Percentiles rank a stretch among this genome's conserved stretches.
Evolutionary conservation across 2,113 vertebrate genomes (phyloP).

Genomic region (Misgurnus mizolepis): DNA sequence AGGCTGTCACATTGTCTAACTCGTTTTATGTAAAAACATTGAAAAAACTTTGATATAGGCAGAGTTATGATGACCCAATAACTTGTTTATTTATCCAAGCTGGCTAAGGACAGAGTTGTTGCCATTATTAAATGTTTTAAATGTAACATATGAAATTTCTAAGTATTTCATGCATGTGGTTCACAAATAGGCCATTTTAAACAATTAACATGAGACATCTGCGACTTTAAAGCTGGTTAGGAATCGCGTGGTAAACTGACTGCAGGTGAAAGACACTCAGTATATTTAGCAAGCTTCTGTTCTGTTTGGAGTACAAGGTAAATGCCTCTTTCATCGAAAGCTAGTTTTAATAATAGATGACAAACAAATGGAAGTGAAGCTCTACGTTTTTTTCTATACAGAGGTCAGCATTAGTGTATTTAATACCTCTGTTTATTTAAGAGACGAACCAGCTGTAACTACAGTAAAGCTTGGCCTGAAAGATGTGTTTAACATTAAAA

Average conservation of each 20-base stretch:
- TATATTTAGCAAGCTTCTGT: not conserved
- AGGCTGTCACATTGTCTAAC: not conserved
- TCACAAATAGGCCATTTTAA: not conserved
- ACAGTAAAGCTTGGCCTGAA: not conserved
- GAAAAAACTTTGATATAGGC: not conserved
- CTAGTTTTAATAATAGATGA: slow-evolving; percentile 19
- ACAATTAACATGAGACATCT: no score
- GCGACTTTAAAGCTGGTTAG: not conserved
- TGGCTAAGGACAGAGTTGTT: not conserved
- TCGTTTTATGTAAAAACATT: not conserved
- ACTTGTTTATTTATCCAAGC: slow-evolving; percentile 1
- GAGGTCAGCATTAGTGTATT: slow-evolving; percentile 28
- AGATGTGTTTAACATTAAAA: not conserved
- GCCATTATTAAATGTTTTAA: no score
- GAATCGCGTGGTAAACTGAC: slow-evolving; percentile 7
- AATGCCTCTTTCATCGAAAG: slow-evolving; percentile 30
- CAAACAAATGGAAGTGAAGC: slow-evolving; percentile 4
- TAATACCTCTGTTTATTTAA: not conserved
- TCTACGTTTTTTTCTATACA: not conserved
- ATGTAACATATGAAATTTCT: not conserved
- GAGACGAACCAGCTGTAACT: slow-evolving; percentile 12
- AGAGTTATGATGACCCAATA: slow-evolving; percentile 4
- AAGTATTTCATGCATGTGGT: not conserved
- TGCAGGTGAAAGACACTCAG: not conserved
- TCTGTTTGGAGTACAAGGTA: not conserved